These are phyloP conservation scores for Buphagus erythrorhynchus DNA, from an alignment of 2,797 vertebrate species.

Conservation along the genomic window DNA sequence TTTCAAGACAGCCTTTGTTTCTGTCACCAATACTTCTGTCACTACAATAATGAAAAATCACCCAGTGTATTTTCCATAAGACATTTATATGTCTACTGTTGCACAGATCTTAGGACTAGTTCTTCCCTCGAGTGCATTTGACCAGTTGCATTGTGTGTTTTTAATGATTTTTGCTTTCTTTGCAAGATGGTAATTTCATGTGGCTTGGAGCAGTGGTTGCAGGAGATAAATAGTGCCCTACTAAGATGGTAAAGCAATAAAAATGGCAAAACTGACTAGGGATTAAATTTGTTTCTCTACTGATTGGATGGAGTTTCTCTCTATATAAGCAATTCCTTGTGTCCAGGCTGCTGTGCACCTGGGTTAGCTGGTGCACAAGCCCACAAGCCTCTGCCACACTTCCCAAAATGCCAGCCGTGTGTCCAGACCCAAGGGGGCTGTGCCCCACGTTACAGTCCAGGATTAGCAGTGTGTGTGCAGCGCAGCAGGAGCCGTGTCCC, in stretches of 20 bases:
- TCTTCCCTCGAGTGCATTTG: neutral
- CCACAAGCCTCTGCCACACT: accelerated
- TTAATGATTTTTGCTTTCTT: neutral
- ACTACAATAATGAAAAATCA: neutral
- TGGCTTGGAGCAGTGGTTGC: neutral
- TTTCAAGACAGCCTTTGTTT: neutral
- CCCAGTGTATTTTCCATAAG: neutral
- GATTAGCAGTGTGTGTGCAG: neutral
- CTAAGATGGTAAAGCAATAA: neutral
- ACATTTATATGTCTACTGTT: neutral
- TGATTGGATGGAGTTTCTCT: neutral
- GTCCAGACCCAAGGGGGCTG: neutral
- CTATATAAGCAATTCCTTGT: neutral
- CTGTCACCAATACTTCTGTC: neutral
- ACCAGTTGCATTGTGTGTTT: neutral
- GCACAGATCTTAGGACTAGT: neutral
- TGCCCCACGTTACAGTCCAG: neutral
- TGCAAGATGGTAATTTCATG: neutral
- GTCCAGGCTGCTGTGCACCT: neutral
- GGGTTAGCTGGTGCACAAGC: neutral
- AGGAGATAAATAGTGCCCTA: neutral
- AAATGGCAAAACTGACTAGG: neutral
- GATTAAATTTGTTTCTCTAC: neutral
- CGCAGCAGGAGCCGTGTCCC: neutral
- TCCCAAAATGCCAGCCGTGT: neutral